These are phyloP conservation scores for Aplodontia rufa DNA, from an alignment of 2,113 vertebrate genomes.

Conservation along the genomic window DNA sequence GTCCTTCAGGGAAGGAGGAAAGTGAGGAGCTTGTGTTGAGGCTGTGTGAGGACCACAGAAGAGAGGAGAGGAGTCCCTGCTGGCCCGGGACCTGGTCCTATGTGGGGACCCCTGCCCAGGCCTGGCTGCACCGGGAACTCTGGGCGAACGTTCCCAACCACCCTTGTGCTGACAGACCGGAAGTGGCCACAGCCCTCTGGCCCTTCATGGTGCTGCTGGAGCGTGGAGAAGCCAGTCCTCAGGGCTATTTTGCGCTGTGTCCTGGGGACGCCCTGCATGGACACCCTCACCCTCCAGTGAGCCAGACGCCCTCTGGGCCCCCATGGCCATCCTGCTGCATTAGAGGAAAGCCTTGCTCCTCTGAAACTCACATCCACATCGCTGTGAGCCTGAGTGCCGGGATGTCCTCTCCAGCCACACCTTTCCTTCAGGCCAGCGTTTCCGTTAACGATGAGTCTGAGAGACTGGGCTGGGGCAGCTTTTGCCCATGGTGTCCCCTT, in stretches of 20 bases:
- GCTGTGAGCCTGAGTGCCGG: too few relatives aligned
- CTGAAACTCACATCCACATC: too few relatives aligned
- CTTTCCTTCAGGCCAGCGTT: neutral
- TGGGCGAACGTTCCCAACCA: accelerated
- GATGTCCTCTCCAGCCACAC: too few relatives aligned
- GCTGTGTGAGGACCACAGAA: neutral
- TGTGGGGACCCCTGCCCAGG: too few relatives aligned
- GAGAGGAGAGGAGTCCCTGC: neutral
- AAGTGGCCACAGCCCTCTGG: neutral
- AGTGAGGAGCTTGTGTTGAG: too few relatives aligned
- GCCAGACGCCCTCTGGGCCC: neutral
- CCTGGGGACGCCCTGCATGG: neutral
- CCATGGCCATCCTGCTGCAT: accelerated
- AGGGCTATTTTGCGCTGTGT: neutral
- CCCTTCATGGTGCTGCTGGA: neutral
- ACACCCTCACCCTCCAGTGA: accelerated
- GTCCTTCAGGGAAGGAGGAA: neutral
- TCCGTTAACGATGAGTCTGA: too few relatives aligned
- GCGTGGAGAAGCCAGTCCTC: accelerated
- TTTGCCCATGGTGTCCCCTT: accelerated
- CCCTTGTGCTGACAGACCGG: neutral
- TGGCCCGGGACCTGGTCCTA: neutral
- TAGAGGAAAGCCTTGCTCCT: neutral
- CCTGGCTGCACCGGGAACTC: accelerated
- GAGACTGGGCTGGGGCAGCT: accelerated